Conservation (phyloP, 2,888 invertebrate genomes). For the Dynastes maya region DNA sequence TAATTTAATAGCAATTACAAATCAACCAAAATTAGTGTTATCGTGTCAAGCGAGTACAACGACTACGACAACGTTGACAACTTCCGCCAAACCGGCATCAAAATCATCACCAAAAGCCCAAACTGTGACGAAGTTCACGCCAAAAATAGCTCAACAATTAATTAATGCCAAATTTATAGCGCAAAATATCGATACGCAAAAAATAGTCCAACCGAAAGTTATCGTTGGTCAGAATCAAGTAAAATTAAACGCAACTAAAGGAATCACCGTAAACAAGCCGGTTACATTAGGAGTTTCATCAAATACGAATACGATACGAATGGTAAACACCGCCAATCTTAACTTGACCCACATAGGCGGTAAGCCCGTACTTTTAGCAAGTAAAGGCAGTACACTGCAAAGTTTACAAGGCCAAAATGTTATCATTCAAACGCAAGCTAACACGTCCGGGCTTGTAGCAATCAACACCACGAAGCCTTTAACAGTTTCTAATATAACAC, state of each 20-base stretch:
- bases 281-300: conserved; percentile 61
- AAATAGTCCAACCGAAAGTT: conserved; percentile 63
- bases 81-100: conserved; percentile 59
- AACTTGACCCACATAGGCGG: conserved; percentile 74
- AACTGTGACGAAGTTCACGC: conserved; percentile 63
- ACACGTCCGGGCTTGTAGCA: conserved; percentile 55
- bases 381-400: conserved; percentile 68
- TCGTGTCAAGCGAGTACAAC: conserved; percentile 63
- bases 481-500: conserved; percentile 49
- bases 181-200: conserved; percentile 64
- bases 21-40: conserved; percentile 68
- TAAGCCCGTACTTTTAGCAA: conserved; percentile 74
- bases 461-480: conserved; percentile 55
- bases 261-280: conserved; percentile 60
- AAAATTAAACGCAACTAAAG: conserved; percentile 61
- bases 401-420: conserved; percentile 69
- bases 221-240: conserved; percentile 64
- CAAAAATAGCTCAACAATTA: conserved; percentile 69
- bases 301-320: conserved; percentile 69
- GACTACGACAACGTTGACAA: conserved; percentile 59
- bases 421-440: conserved; percentile 69
- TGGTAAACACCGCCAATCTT: conserved; percentile 72
- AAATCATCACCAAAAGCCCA: conserved; percentile 60
- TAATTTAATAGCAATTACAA: conserved; percentile 68
- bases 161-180: conserved; percentile 71